Evolutionary conservation across 35 echinoderm and acorn worm genomes (phyloP).

Genomic region (Nesometra sesokonis): DNA sequence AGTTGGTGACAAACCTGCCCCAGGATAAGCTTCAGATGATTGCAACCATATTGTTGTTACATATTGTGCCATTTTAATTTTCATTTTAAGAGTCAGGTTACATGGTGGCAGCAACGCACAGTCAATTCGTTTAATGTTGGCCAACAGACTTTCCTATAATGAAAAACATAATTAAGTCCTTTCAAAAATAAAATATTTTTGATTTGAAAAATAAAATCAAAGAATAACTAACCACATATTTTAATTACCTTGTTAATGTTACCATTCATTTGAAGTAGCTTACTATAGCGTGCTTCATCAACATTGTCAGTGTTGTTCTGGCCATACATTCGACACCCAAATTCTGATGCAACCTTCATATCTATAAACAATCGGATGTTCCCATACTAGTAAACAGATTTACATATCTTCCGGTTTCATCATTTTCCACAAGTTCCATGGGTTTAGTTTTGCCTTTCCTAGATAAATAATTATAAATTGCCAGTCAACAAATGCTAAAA

Average conservation of each 20-base stretch:
- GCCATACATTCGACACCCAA: slow-evolving; percentile 54
- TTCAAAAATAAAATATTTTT: no score
- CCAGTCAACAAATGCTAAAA: no score
- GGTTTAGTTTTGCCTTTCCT: slow-evolving; percentile 55
- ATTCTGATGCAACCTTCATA: slow-evolving; percentile 41
- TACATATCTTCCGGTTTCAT: slow-evolving; percentile 13
- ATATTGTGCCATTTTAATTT: slow-evolving; percentile 11
- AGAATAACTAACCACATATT: no score
- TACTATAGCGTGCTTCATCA: slow-evolving; percentile 57
- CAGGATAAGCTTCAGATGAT: background rate
- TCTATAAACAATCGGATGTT: background rate
- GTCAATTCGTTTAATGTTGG: slow-evolving; percentile 25
- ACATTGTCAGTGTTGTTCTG: slow-evolving; percentile 28
- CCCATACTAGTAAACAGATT: slow-evolving; percentile 37
- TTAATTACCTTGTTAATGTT: slow-evolving; percentile 20
- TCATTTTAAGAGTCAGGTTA: slow-evolving; percentile 15
- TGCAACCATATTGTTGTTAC: slow-evolving; percentile 3
- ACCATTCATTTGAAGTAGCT: slow-evolving; percentile 52
- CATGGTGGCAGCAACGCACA: slow-evolving; percentile 42
- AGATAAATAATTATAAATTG: slow-evolving; percentile 10
- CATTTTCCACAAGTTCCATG: slow-evolving; percentile 38
- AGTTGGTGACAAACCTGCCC: background rate
- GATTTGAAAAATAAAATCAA: no score
- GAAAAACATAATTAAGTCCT: no score
- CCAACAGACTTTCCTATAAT: slow-evolving; percentile 23